Conservation (phyloP, 2,113 vertebrate genomes). For the Callocephalon fimbriatum region DNA sequence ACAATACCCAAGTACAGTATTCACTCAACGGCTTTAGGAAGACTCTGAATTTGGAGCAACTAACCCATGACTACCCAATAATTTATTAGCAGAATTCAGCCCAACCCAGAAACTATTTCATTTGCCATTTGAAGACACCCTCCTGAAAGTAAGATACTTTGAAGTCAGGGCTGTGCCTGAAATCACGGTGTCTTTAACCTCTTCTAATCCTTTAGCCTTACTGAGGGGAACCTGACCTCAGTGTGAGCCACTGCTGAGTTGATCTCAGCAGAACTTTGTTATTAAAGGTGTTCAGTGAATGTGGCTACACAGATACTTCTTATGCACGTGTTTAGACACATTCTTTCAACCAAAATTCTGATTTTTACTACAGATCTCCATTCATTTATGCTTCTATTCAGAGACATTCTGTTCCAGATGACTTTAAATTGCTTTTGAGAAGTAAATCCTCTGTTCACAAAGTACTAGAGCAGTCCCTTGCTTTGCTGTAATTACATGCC, state of each 20-base stretch:
- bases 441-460: not conserved
- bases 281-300: not conserved
- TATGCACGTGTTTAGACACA: not conserved
- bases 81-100: not conserved
- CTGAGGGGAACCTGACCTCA: not conserved
- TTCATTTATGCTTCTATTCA: not conserved
- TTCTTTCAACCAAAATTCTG: not conserved
- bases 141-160: not conserved
- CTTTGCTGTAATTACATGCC: not conserved
- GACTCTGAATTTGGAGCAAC: not conserved
- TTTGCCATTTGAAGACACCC: not conserved
- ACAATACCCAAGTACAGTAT: not conserved
- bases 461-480: not conserved
- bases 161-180: not conserved
- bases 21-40: not conserved
- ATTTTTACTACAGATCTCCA: not conserved
- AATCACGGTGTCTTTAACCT: not conserved
- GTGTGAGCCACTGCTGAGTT: accelerated
- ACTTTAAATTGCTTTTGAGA: not conserved
- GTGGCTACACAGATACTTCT: not conserved
- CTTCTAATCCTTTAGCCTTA: not conserved
- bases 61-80: not conserved
- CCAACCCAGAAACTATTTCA: not conserved
- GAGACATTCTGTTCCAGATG: not conserved
- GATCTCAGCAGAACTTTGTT: not conserved